Conservation (phyloP, 2,113 vertebrate genomes). For the Myiopsitta monachus region DNA sequence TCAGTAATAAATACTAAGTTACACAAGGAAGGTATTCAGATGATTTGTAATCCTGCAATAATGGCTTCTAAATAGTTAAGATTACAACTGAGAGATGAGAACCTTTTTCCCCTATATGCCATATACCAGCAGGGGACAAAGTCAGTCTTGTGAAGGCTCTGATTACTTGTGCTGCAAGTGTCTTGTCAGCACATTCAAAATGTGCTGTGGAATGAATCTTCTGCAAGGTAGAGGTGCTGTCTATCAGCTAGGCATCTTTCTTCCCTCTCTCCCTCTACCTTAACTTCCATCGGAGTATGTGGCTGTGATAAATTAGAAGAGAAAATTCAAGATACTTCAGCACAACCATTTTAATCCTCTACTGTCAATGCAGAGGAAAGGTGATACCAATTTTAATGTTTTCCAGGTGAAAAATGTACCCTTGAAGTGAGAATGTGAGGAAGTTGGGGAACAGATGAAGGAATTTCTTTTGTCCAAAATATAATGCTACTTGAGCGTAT, state of each 20-base stretch:
- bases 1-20: conserved; percentile 61
- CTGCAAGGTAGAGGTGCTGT: conserved; percentile 73
- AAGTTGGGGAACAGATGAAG: conserved; percentile 61
- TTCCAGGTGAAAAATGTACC: conserved; percentile 62
- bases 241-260: conserved; percentile 72
- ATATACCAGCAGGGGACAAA: conserved; percentile 76
- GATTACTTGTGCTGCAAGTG: conserved; percentile 80
- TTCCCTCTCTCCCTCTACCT: conserved; percentile 32
- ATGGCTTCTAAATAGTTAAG: conserved; percentile 80
- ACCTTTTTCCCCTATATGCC: conserved; percentile 69
- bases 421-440: conserved; percentile 6
- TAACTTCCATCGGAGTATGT: conserved; percentile 73
- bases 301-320: conserved; percentile 73
- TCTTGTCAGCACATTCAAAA: conserved; percentile 84
- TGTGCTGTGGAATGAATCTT: conserved; percentile 79
- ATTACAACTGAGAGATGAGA: conserved; percentile 78
- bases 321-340: conserved; percentile 65
- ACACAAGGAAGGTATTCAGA: conserved; percentile 63
- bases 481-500: neutral
- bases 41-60: conserved; percentile 76
- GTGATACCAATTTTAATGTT: conserved; percentile 50
- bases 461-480: conserved; percentile 19
- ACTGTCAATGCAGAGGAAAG: conserved; percentile 68
- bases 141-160: conserved; percentile 78
- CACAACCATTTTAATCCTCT: conserved; percentile 73